phyloP scores from a whole-genome alignment of 2,888 invertebrate species.

The Noctuana brunneofusca region DNA sequence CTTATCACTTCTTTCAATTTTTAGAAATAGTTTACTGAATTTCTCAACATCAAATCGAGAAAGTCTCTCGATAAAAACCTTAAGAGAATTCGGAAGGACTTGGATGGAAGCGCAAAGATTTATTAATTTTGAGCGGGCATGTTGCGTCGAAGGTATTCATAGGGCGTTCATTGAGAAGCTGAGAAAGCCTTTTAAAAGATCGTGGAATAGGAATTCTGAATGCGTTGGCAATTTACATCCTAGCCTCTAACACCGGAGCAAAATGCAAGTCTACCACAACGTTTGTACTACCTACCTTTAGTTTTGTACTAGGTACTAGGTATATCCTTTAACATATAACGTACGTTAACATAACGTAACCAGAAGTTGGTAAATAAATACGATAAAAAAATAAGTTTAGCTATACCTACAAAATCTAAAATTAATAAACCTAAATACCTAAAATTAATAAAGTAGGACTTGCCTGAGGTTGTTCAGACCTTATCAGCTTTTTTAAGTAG shows the following conservation, averaged over 20 bases:
- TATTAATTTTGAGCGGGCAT: constrained; percentile 61
- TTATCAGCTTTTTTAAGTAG: too few relatives aligned
- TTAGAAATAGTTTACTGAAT: not conserved
- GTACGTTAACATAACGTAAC: too few relatives aligned
- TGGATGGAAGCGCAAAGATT: constrained; percentile 43
- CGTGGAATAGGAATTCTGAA: constrained; percentile 51
- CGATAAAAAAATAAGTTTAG: too few relatives aligned
- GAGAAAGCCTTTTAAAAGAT: constrained; percentile 62
- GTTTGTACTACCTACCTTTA: too few relatives aligned
- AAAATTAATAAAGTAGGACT: too few relatives aligned
- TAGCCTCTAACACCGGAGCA: constrained; percentile 41
- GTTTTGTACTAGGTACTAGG: too few relatives aligned
- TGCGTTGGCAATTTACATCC: constrained; percentile 48
- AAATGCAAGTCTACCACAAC: constrained; percentile 24
- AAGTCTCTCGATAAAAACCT: not conserved
- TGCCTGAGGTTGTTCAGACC: too few relatives aligned
- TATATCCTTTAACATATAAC: too few relatives aligned
- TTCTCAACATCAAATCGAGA: not conserved
- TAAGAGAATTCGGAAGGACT: not conserved
- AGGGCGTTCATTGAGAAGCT: constrained; percentile 68
- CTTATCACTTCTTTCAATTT: too few relatives aligned
- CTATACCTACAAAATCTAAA: too few relatives aligned
- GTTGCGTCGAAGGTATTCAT: constrained; percentile 52
- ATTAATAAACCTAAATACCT: too few relatives aligned
- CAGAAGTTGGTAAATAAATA: too few relatives aligned